phyloP scores from a whole-genome alignment of 2,888 invertebrate genomes.

The Panopea generosa region DNA sequence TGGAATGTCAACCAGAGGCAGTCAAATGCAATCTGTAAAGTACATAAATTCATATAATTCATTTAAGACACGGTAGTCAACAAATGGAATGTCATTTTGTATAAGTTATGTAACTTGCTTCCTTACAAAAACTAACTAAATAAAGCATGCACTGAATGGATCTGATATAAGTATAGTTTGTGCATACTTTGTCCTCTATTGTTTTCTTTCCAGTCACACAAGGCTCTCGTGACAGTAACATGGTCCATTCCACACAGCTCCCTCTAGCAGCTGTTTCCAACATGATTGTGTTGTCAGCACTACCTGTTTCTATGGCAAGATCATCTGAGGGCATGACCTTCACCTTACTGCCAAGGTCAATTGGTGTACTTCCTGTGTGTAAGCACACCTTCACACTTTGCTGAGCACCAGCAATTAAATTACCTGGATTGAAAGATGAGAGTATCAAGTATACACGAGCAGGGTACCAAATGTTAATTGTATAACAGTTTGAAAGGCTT shows the following conservation, averaged over 20 bases:
- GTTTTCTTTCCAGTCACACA: conserved; percentile 23
- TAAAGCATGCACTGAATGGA: too few relatives aligned
- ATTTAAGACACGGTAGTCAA: too few relatives aligned
- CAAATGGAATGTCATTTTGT: too few relatives aligned
- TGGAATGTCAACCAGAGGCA: conserved; percentile 93
- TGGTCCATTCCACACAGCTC: conserved; percentile 42
- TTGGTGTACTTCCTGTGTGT: conserved; percentile 73
- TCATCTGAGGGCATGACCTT: conserved; percentile 60
- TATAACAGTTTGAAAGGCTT: too few relatives aligned
- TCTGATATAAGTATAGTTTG: too few relatives aligned
- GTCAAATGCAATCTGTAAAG: conserved; percentile 88
- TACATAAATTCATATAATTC: background rate
- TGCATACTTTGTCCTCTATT: conserved; percentile 53
- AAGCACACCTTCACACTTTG: conserved; percentile 75
- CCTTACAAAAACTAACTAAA: too few relatives aligned
- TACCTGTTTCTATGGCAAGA: conserved; percentile 49
- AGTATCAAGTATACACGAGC: too few relatives aligned
- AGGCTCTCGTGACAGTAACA: conserved; percentile 55
- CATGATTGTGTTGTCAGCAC: conserved; percentile 41
- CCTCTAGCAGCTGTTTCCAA: conserved; percentile 37
- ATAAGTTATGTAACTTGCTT: too few relatives aligned
- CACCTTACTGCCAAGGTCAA: conserved; percentile 85
- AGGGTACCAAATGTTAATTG: too few relatives aligned
- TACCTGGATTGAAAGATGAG: conserved; percentile 51
- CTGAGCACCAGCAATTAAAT: conserved; percentile 72